These are phyloP conservation scores for Mus caroli DNA, from an alignment of 2,797 vertebrate genomes.

Conservation along the genomic window DNA sequence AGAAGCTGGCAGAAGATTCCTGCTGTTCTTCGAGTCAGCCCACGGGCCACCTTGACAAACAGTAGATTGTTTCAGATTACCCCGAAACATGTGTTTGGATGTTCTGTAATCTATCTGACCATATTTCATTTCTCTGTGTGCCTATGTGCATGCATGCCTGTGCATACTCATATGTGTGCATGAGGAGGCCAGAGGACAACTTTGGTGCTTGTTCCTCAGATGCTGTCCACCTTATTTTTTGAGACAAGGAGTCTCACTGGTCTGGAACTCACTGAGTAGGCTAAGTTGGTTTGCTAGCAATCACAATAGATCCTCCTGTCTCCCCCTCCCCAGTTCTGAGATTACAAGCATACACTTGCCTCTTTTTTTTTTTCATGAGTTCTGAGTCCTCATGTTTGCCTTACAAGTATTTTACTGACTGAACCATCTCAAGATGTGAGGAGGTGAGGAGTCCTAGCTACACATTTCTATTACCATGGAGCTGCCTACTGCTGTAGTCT, in stretches of 20 bases:
- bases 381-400: neutral
- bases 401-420: neutral
- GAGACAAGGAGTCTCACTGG: neutral
- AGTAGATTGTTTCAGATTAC: slow-evolving; percentile 57
- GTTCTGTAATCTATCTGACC: neutral
- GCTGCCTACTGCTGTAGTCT: neutral
- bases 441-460: neutral
- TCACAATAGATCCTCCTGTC: neutral
- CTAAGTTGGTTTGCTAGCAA: neutral
- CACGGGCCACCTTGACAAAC: slow-evolving; percentile 45
- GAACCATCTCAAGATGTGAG: neutral
- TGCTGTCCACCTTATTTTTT: neutral
- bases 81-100: neutral
- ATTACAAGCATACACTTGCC: neutral
- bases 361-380: neutral
- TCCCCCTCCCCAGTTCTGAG: neutral
- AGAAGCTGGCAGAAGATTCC: slow-evolving; percentile 1
- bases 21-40: slow-evolving; percentile 4
- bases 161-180: neutral
- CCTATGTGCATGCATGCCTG: neutral
- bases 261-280: neutral
- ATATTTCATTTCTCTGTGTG: neutral
- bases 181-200: neutral
- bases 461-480: neutral
- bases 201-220: neutral